Evolutionary conservation across 2,797 vertebrate genomes (phyloP).

Genomic region (Melanotaenia maccullochi): DNA sequence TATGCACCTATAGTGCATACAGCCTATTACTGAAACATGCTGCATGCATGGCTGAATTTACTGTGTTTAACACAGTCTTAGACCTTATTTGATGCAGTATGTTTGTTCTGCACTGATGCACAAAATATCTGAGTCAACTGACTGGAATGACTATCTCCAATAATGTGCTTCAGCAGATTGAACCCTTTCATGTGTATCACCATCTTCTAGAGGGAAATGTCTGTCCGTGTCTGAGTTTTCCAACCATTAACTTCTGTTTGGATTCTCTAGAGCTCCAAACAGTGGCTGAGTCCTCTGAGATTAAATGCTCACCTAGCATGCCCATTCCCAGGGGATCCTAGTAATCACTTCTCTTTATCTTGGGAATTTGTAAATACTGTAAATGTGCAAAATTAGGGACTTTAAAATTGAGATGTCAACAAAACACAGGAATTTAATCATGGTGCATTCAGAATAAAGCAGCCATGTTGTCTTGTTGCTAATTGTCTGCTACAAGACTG

Average conservation of each 20-base stretch:
- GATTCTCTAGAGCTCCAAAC: constrained; percentile 25
- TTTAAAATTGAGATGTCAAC: constrained; percentile 42
- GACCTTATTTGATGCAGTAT: constrained; percentile 33
- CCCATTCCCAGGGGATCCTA: constrained; percentile 8
- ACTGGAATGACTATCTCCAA: constrained; percentile 41
- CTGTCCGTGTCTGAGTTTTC: constrained; percentile 18
- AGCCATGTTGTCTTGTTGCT: constrained; percentile 26
- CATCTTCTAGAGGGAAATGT: constrained; percentile 29
- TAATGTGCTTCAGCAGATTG: constrained; percentile 43
- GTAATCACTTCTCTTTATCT: constrained; percentile 30
- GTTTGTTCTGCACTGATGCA: constrained; percentile 37
- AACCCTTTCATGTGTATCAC: constrained; percentile 38
- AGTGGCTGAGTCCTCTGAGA: constrained; percentile 27
- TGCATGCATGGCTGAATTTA: constrained; percentile 33
- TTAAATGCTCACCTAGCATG: constrained; percentile 19
- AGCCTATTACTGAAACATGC: constrained; percentile 38
- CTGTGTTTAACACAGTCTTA: constrained; percentile 27
- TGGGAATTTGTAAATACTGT: constrained; percentile 54
- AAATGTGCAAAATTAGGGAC: constrained; percentile 51
- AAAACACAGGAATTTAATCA: constrained; percentile 43
- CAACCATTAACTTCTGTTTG: constrained; percentile 25
- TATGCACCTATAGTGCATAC: constrained; percentile 8
- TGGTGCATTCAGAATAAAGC: constrained; percentile 34
- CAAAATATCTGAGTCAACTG: constrained; percentile 37
- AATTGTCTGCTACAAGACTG: constrained; percentile 40